Percentiles rank a stretch among this genome's conserved stretches.
Evolutionary conservation across 2,113 vertebrate species (phyloP).

Genomic region (Phalacrocorax carbo): DNA sequence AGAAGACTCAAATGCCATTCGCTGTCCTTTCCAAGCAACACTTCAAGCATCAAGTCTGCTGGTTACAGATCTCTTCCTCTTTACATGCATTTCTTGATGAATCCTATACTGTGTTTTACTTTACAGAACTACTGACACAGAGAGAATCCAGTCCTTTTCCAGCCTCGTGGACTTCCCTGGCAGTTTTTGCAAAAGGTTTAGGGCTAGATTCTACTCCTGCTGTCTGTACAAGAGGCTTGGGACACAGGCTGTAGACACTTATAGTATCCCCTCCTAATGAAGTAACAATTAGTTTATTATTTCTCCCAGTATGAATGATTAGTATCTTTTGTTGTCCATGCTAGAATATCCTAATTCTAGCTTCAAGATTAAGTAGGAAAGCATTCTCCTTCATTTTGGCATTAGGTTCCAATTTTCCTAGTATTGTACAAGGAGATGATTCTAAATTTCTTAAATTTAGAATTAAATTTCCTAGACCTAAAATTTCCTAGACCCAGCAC

Average conservation of each 20-base stretch:
- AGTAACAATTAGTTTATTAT: background rate
- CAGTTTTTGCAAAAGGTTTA: background rate
- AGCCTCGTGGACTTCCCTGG: background rate
- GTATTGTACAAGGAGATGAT: background rate
- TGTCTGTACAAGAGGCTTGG: background rate
- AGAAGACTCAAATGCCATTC: background rate
- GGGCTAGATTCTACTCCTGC: background rate
- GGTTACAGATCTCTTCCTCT: background rate
- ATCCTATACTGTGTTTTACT: background rate
- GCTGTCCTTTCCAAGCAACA: background rate
- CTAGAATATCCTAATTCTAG: background rate
- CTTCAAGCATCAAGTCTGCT: background rate
- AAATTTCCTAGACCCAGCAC: background rate
- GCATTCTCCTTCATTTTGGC: background rate
- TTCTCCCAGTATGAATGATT: background rate
- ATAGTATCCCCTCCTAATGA: background rate
- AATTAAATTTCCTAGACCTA: background rate
- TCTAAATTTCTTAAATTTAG: background rate
- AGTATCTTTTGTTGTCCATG: background rate
- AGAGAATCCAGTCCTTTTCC: background rate
- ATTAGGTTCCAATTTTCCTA: background rate
- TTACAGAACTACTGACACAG: background rate
- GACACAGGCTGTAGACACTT: background rate
- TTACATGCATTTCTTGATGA: fast-evolving
- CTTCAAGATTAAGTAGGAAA: background rate